A percentile compares a stretch with the other conserved stretches of the same genome.
Evolutionary conservation across 2,888 invertebrate genomes (phyloP).

Genomic region (Oscheius onirici): DNA sequence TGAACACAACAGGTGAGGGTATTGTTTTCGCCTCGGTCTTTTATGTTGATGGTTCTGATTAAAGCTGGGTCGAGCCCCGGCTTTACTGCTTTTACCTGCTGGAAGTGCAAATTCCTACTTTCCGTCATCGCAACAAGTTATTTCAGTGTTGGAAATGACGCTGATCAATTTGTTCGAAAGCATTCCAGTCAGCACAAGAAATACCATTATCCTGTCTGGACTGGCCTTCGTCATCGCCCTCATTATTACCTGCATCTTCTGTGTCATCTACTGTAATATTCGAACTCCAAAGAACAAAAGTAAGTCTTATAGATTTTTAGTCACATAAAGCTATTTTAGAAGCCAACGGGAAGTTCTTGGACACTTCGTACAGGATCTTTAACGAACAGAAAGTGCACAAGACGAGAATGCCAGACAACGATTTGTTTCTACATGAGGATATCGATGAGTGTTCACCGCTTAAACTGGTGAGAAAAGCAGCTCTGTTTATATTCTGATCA

Average conservation of each 20-base stretch:
- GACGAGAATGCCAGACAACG: conserved; percentile 44
- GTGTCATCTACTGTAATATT: conserved; percentile 49
- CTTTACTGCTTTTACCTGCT: conserved; percentile 35
- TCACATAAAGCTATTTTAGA: conserved; percentile 24
- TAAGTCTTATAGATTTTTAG: background rate
- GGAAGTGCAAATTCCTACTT: conserved; percentile 32
- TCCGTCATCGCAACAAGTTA: background rate
- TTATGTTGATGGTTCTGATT: conserved; percentile 20
- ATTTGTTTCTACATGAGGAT: conserved; percentile 38
- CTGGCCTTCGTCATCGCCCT: conserved; percentile 32
- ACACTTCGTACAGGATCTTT: conserved; percentile 60
- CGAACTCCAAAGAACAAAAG: conserved; percentile 17
- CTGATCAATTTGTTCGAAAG: conserved; percentile 8
- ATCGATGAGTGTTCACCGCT: conserved; percentile 51
- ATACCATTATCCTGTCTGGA: conserved; percentile 8
- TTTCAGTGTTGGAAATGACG: conserved; percentile 19
- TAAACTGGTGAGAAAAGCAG: conserved; percentile 41
- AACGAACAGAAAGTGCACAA: conserved; percentile 61
- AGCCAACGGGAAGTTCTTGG: conserved; percentile 59
- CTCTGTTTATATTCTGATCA: no score
- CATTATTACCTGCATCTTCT: conserved; percentile 41
- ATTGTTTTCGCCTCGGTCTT: background rate
- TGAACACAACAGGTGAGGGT: conserved; percentile 56
- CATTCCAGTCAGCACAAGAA: background rate
- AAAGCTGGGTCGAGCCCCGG: conserved; percentile 33